Base-by-base conservation (phyloP, 2,797 vertebrate genomes). In the Gadopsis bispinosus region DNA sequence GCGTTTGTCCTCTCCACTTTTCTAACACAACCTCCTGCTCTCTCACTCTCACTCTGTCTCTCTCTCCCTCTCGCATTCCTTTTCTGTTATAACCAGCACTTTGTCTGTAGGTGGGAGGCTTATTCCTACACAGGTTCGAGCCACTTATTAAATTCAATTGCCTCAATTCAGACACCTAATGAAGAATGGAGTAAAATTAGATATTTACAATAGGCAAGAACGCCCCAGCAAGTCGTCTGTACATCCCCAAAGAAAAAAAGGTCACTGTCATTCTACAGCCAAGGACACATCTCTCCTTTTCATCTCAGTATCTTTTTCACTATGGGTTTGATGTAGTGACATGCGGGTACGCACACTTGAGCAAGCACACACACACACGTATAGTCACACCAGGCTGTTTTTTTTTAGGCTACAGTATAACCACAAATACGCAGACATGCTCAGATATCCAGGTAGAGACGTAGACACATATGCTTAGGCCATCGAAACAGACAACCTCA, bases 141-240 rank as follows among this genome's bases (percentile, higher is more conserved):
- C 45, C 69, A 54, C 48, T 67, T 76, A 69, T 87, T 88, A 66
- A 79, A 59, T 79, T 85, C 45, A 74, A 9, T 59, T 50, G 62
- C 79, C 68, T 85, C 68, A 59, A 61, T 87, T 88, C 86, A 85
- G 73, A 62, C 3, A 10, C 64, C 26, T 72, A 70, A 86, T 84
- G 77, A 86, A 19, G 53, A 89, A 73, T 74, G 53, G 73, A 88
- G 88, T 89, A 63, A 85, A 87, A 90, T 93, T 11, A 90, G 83
- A 88, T 80, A 75, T 90, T 88, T 83, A 89, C 83, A 91, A 92
- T 84, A 83, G 86, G 72, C 58, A 77, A 77, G 62, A 90, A 65
- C 26, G 55, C 69, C 60, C 50, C 67, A 19, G 74, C 35, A 69
- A 74, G 75, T 76, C 60, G 67, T 83, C 73, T 82, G 74, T 43